phyloP scores from a whole-genome alignment of 2,888 invertebrate genomes.

The Aspidiotus rigidus region DNA sequence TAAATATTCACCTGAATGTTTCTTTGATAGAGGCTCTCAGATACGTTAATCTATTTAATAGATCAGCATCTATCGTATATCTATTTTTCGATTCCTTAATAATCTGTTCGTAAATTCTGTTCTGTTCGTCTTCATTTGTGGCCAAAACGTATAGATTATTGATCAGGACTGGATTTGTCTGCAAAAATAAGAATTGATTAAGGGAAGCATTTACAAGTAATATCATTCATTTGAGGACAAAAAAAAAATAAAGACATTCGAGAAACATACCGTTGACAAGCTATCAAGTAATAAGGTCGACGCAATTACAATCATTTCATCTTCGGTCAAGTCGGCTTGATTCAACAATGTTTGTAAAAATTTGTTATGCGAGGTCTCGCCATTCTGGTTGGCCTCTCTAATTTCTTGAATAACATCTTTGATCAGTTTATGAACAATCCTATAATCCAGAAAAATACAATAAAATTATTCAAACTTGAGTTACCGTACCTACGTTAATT shows the following conservation, averaged over 20 bases:
- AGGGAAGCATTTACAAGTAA: not conserved
- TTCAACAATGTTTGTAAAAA: conserved; percentile 46
- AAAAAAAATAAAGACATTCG: not conserved
- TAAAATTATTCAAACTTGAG: not conserved
- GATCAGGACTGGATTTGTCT: conserved; percentile 45
- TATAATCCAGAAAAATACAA: not conserved
- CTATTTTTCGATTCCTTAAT: conserved; percentile 37
- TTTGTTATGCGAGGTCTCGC: conserved; percentile 36
- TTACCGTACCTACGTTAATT: not conserved
- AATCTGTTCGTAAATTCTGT: conserved; percentile 43
- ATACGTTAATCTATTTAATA: conserved; percentile 42
- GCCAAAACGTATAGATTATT: conserved; percentile 44
- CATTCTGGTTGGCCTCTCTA: conserved; percentile 37
- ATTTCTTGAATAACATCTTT: conserved; percentile 34
- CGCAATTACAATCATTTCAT: conserved; percentile 46
- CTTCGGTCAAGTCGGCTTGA: conserved; percentile 43
- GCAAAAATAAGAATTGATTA: conserved; percentile 24
- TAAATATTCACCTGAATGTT: conserved; percentile 39
- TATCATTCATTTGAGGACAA: too few species aligned
- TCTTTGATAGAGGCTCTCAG: conserved; percentile 46
- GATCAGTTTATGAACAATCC: conserved; percentile 8
- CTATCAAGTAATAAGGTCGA: conserved; percentile 49
- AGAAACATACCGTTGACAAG: conserved; percentile 45
- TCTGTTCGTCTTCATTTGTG: conserved; percentile 43
- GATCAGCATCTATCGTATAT: conserved; percentile 36